Evolutionary conservation across 2,113 vertebrate species (phyloP).

Genomic region (Choloepus hoffmanni): DNA sequence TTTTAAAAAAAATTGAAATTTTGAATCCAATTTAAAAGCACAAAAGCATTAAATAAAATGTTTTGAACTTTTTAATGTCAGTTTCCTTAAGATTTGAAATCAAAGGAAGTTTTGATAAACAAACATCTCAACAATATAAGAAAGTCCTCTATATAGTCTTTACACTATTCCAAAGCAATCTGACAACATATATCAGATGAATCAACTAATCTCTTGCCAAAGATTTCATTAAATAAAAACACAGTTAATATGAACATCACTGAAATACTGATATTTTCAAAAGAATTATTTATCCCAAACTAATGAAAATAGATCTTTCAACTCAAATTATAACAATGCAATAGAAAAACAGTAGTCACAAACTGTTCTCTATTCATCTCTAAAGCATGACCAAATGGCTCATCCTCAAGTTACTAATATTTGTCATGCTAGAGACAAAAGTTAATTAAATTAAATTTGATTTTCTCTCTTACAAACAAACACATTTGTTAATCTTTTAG

Average conservation of each 20-base stretch:
- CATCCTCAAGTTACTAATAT: slow-evolving; percentile 36
- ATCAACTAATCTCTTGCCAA: not conserved
- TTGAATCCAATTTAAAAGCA: slow-evolving; percentile 49
- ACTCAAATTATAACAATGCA: not conserved
- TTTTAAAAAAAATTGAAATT: slow-evolving; percentile 43
- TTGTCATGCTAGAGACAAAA: slow-evolving; percentile 1
- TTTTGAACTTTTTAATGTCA: not conserved
- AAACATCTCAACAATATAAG: not conserved
- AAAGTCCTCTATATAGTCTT: not conserved
- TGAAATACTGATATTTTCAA: slow-evolving; percentile 36
- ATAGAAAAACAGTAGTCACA: not conserved
- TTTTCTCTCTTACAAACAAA: slow-evolving; percentile 52
- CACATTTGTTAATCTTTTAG: slow-evolving; percentile 19
- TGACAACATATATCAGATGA: not conserved
- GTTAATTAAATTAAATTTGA: slow-evolving; percentile 49
- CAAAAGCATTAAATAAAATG: slow-evolving; percentile 59
- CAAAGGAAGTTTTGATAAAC: slow-evolving; percentile 42
- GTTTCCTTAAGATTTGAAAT: slow-evolving; percentile 54
- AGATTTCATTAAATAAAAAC: not conserved
- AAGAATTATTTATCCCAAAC: slow-evolving; percentile 34
- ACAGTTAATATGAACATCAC: not conserved
- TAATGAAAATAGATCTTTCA: slow-evolving; percentile 48
- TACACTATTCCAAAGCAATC: not conserved
- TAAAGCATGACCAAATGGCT: slow-evolving; percentile 55
- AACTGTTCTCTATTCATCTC: not conserved